Conservation (phyloP, 37 sponge, comb jelly and placozoan genomes). For the Cliona cf. orientalis region DNA sequence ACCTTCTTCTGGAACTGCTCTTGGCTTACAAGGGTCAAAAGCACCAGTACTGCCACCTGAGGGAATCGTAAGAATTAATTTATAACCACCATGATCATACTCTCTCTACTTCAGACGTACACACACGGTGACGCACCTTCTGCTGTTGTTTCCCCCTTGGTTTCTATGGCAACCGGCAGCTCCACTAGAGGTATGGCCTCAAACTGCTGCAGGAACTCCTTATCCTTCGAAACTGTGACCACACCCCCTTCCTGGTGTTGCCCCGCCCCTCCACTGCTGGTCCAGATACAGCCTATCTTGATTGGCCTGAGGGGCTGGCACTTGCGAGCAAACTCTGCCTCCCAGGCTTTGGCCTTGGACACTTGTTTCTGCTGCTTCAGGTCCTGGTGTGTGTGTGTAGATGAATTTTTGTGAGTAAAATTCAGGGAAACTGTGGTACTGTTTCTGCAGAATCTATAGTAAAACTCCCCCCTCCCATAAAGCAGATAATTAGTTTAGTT, state of each 20-base stretch:
- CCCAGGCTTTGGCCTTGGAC: conserved; percentile 85
- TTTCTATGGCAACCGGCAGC: conserved; percentile 30
- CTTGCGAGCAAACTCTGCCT: conserved; percentile 64
- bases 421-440: too few relatives aligned
- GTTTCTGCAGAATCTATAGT: too few relatives aligned
- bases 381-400: not conserved
- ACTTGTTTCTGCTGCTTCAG: conserved; percentile 34
- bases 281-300: conserved; percentile 72
- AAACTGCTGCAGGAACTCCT: conserved; percentile 39
- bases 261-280: not conserved
- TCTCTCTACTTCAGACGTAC: too few relatives aligned
- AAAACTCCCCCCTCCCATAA: not conserved
- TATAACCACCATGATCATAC: too few relatives aligned
- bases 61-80: too few relatives aligned
- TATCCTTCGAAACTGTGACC: conserved; percentile 8
- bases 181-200: conserved; percentile 32
- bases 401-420: too few relatives aligned
- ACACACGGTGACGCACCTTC: too few relatives aligned
- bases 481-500: not conserved
- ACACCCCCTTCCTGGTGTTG: not conserved
- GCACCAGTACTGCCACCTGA: too few relatives aligned
- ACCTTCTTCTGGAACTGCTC: conserved; percentile 80
- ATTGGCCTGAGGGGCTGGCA: conserved; percentile 73
- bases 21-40: too few relatives aligned
- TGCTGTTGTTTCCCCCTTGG: not conserved